Conservation (phyloP, 2,797 vertebrate genomes). For the Salmo trutta region DNA sequence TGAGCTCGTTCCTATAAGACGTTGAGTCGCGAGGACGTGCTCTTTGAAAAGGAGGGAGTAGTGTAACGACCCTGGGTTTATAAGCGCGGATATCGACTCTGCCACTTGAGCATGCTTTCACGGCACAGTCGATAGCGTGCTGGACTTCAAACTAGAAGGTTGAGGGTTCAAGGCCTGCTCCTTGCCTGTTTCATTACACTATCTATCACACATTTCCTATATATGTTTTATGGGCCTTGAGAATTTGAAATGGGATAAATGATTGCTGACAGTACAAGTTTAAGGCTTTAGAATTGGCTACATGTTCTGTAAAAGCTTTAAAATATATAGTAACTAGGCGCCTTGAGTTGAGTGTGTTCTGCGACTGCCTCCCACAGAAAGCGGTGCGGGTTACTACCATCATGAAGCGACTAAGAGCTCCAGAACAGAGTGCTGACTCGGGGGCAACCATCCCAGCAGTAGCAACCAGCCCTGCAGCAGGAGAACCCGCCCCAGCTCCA, state of each 20-base stretch:
- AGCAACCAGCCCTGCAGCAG: conserved; percentile 42
- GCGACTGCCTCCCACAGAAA: conserved; percentile 78
- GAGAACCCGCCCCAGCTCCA: conserved; percentile 29
- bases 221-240: neutral
- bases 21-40: too few species aligned
- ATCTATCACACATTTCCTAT: neutral
- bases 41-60: too few species aligned
- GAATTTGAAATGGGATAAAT: neutral
- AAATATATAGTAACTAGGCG: conserved; percentile 12
- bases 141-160: too few species aligned
- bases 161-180: too few species aligned
- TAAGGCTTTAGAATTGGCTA: conserved; percentile 12
- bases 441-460: conserved; percentile 52
- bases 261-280: neutral
- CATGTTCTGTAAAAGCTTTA: neutral
- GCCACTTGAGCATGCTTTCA: too few species aligned
- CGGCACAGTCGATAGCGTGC: too few species aligned
- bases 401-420: conserved; percentile 92
- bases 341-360: conserved; percentile 3
- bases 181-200: too few species aligned
- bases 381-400: conserved; percentile 96
- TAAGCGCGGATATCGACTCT: too few species aligned
- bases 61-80: too few species aligned
- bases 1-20: too few species aligned
- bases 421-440: conserved; percentile 78